Conservation (phyloP, 2,113 vertebrate genomes). For the Oplegnathus fasciatus region DNA sequence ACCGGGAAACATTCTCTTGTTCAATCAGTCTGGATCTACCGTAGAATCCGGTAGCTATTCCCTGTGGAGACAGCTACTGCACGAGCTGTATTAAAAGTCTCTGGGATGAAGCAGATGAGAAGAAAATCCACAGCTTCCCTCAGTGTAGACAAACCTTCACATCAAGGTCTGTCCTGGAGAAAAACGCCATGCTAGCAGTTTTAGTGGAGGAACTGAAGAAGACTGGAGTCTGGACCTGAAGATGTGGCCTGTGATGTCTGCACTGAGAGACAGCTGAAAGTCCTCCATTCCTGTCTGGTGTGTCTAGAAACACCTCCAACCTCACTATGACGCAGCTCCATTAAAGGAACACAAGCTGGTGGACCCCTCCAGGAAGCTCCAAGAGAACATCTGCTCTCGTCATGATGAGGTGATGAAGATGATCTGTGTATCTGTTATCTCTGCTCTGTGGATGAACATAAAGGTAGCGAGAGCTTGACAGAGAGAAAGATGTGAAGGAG, state of each 20-base stretch:
- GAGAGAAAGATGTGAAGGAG: not conserved
- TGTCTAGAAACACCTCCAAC: conserved; percentile 15
- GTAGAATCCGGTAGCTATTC: conserved; percentile 14
- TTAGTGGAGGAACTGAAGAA: conserved; percentile 37
- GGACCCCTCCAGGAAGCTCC: conserved; percentile 5
- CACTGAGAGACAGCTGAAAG: not conserved
- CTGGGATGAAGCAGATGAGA: conserved; percentile 7
- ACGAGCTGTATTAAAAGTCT: not conserved
- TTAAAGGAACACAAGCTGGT: conserved; percentile 38
- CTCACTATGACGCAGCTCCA: conserved; percentile 4
- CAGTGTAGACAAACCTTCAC: conserved; percentile 15
- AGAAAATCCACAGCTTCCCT: conserved; percentile 17
- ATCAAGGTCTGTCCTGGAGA: not conserved
- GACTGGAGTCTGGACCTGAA: conserved; percentile 8
- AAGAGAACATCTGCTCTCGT: too few relatives aligned
- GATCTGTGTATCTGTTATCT: not conserved
- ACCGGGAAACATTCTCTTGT: not conserved
- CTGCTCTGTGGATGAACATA: too few relatives aligned
- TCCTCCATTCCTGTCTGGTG: not conserved
- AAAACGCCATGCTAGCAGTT: conserved; percentile 9
- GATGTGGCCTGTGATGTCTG: not conserved
- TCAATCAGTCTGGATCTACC: conserved; percentile 18
- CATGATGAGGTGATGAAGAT: too few relatives aligned
- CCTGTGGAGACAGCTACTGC: conserved; percentile 30
- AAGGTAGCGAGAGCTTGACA: too few relatives aligned